phyloP scores from a whole-genome alignment of 2,888 invertebrate species.

The Cybosia mesomella region DNA sequence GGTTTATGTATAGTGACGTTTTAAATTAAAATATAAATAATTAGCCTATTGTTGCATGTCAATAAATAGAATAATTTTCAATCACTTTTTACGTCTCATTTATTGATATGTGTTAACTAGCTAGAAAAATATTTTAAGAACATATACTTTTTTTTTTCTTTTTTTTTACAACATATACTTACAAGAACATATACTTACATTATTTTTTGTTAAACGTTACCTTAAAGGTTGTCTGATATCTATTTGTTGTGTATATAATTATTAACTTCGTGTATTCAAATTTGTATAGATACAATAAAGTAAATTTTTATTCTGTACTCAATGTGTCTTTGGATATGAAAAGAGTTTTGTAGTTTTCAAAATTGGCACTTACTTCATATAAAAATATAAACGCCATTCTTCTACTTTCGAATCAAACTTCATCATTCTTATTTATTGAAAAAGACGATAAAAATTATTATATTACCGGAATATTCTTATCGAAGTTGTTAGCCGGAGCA shows the following conservation, averaged over 20 bases:
- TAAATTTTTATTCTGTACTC: not conserved
- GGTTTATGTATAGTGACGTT: too few relatives aligned
- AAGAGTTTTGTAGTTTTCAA: not conserved
- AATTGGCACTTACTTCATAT: not conserved
- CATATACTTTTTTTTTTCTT: too few relatives aligned
- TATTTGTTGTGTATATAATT: not conserved
- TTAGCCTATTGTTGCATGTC: too few relatives aligned
- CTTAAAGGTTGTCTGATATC: not conserved
- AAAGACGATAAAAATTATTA: conserved; percentile 26
- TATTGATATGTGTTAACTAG: too few relatives aligned
- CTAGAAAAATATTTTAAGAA: too few relatives aligned
- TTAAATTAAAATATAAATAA: too few relatives aligned
- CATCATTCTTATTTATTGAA: conserved; percentile 9
- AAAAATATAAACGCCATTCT: not conserved
- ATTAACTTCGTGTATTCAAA: not conserved
- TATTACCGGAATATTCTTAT: conserved; percentile 32
- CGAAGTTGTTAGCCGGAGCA: conserved; percentile 32
- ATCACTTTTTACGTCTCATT: too few relatives aligned
- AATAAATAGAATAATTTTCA: too few relatives aligned
- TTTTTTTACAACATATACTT: too few relatives aligned
- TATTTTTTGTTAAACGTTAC: not conserved
- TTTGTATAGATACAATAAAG: not conserved
- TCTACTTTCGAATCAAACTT: conserved; percentile 17
- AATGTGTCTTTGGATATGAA: not conserved
- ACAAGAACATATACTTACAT: not conserved